phyloP scores from a whole-genome alignment of 2,113 vertebrate genomes.

The Kryptolebias marmoratus region DNA sequence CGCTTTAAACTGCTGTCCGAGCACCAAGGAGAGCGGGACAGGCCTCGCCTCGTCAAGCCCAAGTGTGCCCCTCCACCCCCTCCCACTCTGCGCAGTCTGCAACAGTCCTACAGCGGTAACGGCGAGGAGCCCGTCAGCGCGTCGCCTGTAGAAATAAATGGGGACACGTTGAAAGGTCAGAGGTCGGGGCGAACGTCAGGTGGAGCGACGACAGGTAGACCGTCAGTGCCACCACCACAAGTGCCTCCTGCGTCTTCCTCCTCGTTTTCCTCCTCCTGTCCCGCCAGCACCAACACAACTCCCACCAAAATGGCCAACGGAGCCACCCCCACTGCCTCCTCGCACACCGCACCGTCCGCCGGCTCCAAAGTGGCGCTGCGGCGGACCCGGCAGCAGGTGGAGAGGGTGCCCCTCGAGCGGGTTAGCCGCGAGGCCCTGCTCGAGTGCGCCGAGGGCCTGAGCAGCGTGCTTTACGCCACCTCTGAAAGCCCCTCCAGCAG shows the following conservation, averaged over 20 bases:
- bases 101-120: slow-evolving; percentile 77
- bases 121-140: slow-evolving; percentile 81
- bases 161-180: slow-evolving; percentile 83
- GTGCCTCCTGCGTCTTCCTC: slow-evolving; percentile 85
- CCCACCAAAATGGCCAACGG: slow-evolving; percentile 91
- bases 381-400: slow-evolving; percentile 87
- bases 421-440: slow-evolving; percentile 93
- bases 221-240: slow-evolving; percentile 90
- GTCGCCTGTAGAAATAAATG: slow-evolving; percentile 77
- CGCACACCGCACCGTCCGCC: slow-evolving; percentile 62
- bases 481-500: slow-evolving; percentile 89
- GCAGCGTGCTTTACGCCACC: slow-evolving; percentile 83
- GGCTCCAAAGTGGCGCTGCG: slow-evolving; percentile 88
- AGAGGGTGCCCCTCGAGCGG: slow-evolving; percentile 88
- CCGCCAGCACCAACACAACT: slow-evolving; percentile 62
- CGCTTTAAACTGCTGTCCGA: slow-evolving; percentile 97
- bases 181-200: slow-evolving; percentile 76
- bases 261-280: slow-evolving; percentile 60
- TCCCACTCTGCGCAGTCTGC: slow-evolving; percentile 86
- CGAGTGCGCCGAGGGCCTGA: slow-evolving; percentile 91
- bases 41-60: slow-evolving; percentile 94
- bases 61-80: slow-evolving; percentile 96
- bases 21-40: slow-evolving; percentile 92
- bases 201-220: slow-evolving; percentile 83
- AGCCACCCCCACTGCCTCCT: slow-evolving; percentile 72